Percentiles rank a stretch among this genome's conserved stretches.
Evolutionary conservation across 2,797 vertebrate genomes (phyloP).

Genomic region (Poecilia picta): DNA sequence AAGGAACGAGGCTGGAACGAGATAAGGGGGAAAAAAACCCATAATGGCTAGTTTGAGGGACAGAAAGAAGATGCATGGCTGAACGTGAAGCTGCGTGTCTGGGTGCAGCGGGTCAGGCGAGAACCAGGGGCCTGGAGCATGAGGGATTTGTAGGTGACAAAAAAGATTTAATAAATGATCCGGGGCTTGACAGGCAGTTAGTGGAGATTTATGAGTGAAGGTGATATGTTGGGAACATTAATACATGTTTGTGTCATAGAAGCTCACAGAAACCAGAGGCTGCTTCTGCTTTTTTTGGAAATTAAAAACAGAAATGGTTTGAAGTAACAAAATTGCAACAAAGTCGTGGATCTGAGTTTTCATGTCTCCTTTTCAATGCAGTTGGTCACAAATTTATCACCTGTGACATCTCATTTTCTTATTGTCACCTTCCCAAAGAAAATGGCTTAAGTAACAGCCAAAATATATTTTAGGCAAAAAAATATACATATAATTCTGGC

Average conservation of each 20-base stretch:
- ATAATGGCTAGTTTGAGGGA: not conserved
- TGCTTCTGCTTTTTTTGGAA: not conserved
- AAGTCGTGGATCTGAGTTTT: not conserved
- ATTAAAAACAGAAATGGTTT: not conserved
- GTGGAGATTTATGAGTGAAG: constrained; percentile 3
- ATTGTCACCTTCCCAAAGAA: too few species aligned
- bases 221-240: not conserved
- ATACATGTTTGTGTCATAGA: not conserved
- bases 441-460: too few species aligned
- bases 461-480: too few species aligned
- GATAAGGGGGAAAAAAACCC: not conserved
- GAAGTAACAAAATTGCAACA: not conserved
- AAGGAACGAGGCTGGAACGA: not conserved
- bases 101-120: not conserved
- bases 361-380: not conserved
- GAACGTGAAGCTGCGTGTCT: not conserved
- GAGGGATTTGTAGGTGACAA: not conserved
- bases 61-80: not conserved
- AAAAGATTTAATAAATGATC: not conserved
- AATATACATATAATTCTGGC: too few species aligned
- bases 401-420: not conserved
- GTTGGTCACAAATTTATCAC: not conserved
- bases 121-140: not conserved
- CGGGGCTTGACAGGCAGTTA: constrained; percentile 3
- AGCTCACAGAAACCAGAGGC: not conserved